phyloP scores from a whole-genome alignment of 2,888 invertebrate genomes.

The Diloba caeruleocephala region DNA sequence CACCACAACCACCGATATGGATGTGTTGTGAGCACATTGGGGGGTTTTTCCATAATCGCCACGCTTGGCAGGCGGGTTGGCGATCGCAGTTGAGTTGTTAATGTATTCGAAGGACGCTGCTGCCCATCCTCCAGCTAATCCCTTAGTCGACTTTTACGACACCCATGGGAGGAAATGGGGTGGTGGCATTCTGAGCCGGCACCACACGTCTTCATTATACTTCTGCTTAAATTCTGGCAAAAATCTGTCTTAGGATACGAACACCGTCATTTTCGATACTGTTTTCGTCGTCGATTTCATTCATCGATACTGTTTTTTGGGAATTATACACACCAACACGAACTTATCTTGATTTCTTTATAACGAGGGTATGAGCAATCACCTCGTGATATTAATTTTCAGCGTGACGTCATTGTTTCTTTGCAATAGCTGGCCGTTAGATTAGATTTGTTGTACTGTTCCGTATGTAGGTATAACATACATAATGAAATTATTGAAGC shows the following conservation, averaged over 20 bases:
- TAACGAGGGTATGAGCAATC: slow-evolving; percentile 22
- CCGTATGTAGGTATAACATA: slow-evolving; percentile 25
- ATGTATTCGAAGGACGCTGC: too few relatives aligned
- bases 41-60: too few relatives aligned
- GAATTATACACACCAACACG: slow-evolving; percentile 12
- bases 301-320: slow-evolving; percentile 14
- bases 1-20: too few relatives aligned
- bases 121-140: too few relatives aligned
- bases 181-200: too few relatives aligned
- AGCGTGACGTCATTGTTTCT: slow-evolving; percentile 51
- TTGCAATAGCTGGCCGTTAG: slow-evolving; percentile 32
- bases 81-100: too few relatives aligned
- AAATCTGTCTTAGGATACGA: not conserved
- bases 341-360: slow-evolving; percentile 36
- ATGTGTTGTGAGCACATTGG: too few relatives aligned
- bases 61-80: too few relatives aligned
- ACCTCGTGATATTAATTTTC: slow-evolving; percentile 44
- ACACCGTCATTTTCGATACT: not conserved
- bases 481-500: slow-evolving; percentile 30
- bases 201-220: too few relatives aligned
- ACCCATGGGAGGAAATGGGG: too few relatives aligned
- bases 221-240: slow-evolving; percentile 1
- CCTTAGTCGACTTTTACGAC: too few relatives aligned
- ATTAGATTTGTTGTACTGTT: slow-evolving; percentile 26
- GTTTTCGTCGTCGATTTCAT: slow-evolving; percentile 5